Base-by-base conservation (phyloP, 2,113 vertebrate species). In the Siniperca chuatsi region DNA sequence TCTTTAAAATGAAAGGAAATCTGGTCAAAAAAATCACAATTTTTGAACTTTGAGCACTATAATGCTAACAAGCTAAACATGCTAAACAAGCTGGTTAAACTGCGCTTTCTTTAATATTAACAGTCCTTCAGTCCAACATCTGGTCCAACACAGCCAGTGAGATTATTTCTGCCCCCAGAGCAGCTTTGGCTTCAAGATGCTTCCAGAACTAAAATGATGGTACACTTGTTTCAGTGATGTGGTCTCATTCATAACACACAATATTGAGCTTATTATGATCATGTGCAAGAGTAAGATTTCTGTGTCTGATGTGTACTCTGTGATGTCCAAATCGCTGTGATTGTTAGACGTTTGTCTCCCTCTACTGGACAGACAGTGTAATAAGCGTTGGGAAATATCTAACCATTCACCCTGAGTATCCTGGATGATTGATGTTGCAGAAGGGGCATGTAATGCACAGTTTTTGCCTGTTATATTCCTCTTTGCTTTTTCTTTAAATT, bases 341-440 rank as follows among this genome's bases (percentile, higher is more conserved):
- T 84, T 50, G 68, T 2, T 15, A 10, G 57, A 44, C 6, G 10
- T 92, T 77, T 87, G 87, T 89, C 89, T 81, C 89, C 92, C 89
- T 90, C 92, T 79, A 20, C 12, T 90, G 92, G 85, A 54, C 7
- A 21, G 1, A 21, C 0, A 0, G 1, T 18, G 0, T 10, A 65
- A 72, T 1, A 81, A 61, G 9, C 42, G 46, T 35, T 74, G 57
- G 18, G 25, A 6, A 33, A 55, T 33, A 62, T 67, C 6, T n/a
- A 7, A 58, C 4, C 11, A 0, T 35, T 33, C 40, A 25, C 5
- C n/a, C 10, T 0, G 46, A 21, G 21, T 6, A 3, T 29, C 37
- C 20, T 60, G 9, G 37, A 25, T 48, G 55, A 58, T 50, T 2
- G 52, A 35, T 84, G 52, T 29, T 61, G 21, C 57, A 50, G 33